A percentile compares a stretch with the other conserved stretches of the same genome.
Conservation (phyloP, 2,113 vertebrate genomes). For the Corynorhinus townsendii region DNA sequence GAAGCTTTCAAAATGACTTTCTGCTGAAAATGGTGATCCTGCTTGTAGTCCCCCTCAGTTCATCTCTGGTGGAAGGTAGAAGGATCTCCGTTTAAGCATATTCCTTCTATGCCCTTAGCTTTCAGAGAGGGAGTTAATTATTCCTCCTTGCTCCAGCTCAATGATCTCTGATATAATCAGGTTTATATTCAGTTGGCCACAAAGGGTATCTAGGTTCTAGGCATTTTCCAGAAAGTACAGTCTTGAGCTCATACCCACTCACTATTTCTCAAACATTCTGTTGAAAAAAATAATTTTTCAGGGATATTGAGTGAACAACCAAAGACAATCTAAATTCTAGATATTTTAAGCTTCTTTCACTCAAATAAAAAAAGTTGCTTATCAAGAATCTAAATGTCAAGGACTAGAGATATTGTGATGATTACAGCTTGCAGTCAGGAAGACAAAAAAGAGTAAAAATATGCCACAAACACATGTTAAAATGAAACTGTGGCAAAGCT, state of each 20-base stretch:
- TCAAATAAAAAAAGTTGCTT: background rate
- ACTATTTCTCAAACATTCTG: slow-evolving; percentile 1
- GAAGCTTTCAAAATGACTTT: background rate
- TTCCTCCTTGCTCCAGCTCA: background rate
- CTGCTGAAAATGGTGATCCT: background rate
- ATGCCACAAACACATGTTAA: background rate
- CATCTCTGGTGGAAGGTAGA: background rate
- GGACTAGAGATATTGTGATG: background rate
- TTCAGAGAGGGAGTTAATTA: background rate
- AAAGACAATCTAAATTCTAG: background rate
- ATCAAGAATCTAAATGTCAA: background rate
- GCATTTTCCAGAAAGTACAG: background rate
- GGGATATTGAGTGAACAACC: background rate
- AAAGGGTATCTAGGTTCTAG: background rate
- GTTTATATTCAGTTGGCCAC: background rate
- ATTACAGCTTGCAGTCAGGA: background rate
- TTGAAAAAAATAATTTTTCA: background rate
- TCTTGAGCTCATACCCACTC: background rate
- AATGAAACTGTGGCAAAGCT: background rate
- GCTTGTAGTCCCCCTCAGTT: background rate
- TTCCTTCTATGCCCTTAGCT: background rate
- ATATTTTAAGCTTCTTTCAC: background rate
- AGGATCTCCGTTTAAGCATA: background rate
- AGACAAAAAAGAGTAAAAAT: background rate
- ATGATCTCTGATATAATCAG: background rate